Evolutionary conservation across 1,140 invertebrate species (phyloP).

Genomic region (Gonatopus flavifemur): DNA sequence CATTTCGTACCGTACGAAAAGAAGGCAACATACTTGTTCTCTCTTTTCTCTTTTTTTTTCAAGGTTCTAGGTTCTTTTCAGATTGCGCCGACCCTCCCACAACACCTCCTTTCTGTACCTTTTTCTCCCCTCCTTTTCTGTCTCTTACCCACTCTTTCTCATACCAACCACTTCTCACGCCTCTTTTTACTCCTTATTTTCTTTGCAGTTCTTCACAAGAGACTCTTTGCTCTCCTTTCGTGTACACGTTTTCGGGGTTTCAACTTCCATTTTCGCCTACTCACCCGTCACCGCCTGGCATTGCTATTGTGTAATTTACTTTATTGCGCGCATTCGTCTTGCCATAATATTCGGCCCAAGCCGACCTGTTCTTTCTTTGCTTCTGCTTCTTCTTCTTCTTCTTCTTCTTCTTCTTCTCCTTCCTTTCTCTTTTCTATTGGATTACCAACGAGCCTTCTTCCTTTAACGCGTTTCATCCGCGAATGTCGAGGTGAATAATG

Average conservation of each 20-base stretch:
- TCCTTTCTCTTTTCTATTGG: background rate
- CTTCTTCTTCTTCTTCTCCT: background rate
- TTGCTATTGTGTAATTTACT: slow-evolving; percentile 37
- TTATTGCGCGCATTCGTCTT: slow-evolving; percentile 43
- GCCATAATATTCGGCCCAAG: slow-evolving; percentile 38
- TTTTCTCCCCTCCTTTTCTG: slow-evolving; percentile 2
- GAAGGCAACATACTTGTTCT: too few species aligned
- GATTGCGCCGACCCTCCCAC: too few species aligned
- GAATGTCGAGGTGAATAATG: too few species aligned
- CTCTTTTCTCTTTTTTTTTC: too few species aligned
- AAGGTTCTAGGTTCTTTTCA: too few species aligned
- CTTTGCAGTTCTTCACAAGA: background rate
- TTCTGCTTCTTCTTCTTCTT: background rate
- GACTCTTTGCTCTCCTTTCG: slow-evolving; percentile 5
- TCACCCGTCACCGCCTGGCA: slow-evolving; percentile 9
- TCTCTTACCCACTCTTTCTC: background rate
- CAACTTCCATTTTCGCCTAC: too few species aligned
- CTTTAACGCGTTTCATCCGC: too few species aligned
- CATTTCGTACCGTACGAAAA: too few species aligned
- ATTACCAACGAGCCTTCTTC: background rate
- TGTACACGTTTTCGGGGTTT: background rate
- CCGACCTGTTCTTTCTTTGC: too few species aligned
- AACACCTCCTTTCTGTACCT: slow-evolving; percentile 9
- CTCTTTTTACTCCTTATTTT: slow-evolving; percentile 3
- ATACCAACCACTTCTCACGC: background rate